These are phyloP conservation scores for Pterophyllum scalare DNA, from an alignment of 2,113 vertebrate genomes.

Conservation along the genomic window DNA sequence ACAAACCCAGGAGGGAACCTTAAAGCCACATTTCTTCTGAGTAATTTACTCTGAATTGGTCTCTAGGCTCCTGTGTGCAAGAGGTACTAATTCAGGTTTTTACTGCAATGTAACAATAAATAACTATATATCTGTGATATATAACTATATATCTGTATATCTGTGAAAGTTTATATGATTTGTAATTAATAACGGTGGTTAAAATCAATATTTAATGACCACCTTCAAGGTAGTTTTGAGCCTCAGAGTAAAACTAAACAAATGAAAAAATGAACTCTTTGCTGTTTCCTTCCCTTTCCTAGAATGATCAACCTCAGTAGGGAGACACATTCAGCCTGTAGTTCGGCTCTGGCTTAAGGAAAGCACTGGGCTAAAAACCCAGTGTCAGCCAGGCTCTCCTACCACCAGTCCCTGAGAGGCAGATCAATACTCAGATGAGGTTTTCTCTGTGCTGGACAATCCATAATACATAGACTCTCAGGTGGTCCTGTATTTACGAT, in stretches of 20 bases:
- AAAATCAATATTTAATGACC: background rate
- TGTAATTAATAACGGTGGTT: background rate
- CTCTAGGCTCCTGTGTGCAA: background rate
- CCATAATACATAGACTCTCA: slow-evolving; percentile 72
- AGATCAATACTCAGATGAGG: slow-evolving; percentile 72
- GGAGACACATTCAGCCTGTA: background rate
- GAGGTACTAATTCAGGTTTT: background rate
- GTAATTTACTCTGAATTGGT: slow-evolving; percentile 18
- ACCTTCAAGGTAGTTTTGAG: too few species aligned
- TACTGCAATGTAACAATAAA: slow-evolving; percentile 13
- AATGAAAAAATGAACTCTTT: background rate
- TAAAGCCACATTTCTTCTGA: background rate
- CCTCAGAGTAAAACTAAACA: too few species aligned
- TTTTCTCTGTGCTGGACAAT: slow-evolving; percentile 66
- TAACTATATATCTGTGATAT: background rate
- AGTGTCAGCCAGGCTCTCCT: slow-evolving; percentile 16
- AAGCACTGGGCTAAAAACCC: slow-evolving; percentile 8
- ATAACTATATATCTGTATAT: background rate
- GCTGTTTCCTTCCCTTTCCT: background rate
- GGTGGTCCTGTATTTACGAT: slow-evolving; percentile 74
- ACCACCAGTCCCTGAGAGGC: slow-evolving; percentile 20
- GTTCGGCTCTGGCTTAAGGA: slow-evolving; percentile 15
- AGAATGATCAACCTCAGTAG: slow-evolving; percentile 8
- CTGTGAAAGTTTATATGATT: background rate
- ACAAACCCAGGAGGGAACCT: slow-evolving; percentile 18